These are phyloP conservation scores for Apeira syringaria DNA, from an alignment of 2,888 invertebrate genomes.

Conservation along the genomic window DNA sequence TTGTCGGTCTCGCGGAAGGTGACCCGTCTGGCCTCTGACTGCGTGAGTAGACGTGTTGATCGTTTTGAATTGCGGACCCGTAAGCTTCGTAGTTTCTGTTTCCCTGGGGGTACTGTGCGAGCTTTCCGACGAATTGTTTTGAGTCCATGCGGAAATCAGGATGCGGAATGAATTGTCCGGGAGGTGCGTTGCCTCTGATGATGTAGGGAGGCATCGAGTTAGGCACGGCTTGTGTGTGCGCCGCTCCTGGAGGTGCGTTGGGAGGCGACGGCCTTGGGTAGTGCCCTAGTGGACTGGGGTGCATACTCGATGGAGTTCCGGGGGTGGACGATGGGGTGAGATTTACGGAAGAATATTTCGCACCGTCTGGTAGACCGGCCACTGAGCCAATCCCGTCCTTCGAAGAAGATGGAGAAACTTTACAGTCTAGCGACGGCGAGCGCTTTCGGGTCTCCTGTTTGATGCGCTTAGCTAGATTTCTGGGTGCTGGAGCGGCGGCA, in stretches of 20 bases:
- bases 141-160: constrained; percentile 80
- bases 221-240: constrained; percentile 84
- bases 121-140: constrained; percentile 75
- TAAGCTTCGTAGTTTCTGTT: constrained; percentile 69
- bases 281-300: constrained; percentile 86
- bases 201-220: constrained; percentile 84
- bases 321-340: constrained; percentile 86
- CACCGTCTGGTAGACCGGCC: constrained; percentile 77
- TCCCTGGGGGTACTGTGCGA: constrained; percentile 71
- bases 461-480: constrained; percentile 78
- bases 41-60: constrained; percentile 76
- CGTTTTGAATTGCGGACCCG: constrained; percentile 59
- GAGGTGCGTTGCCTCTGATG: constrained; percentile 77
- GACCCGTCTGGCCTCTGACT: constrained; percentile 68
- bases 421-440: constrained; percentile 82
- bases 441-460: constrained; percentile 83
- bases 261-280: constrained; percentile 89
- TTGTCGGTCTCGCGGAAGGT: constrained; percentile 59
- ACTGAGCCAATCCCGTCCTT: constrained; percentile 76
- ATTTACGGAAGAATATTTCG: constrained; percentile 85
- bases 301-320: constrained; percentile 85
- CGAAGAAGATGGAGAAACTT: constrained; percentile 81
- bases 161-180: constrained; percentile 75
- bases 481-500: constrained; percentile 78
- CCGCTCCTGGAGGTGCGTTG: constrained; percentile 84